Conservation (phyloP, 2,113 vertebrate species). For the Crotalus tigris region DNA sequence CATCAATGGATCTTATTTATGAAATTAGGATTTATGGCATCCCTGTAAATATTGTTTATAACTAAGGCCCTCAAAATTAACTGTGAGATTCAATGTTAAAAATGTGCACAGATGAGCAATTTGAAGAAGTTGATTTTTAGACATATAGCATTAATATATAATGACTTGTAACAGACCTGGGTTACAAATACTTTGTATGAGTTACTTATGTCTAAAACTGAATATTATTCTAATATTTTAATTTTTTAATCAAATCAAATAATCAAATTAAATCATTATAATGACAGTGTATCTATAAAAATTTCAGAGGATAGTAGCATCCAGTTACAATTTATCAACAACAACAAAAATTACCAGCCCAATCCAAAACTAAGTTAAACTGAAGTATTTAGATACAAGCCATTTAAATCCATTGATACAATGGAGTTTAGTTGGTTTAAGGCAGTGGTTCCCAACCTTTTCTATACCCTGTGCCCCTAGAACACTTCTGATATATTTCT, state of each 20-base stretch:
- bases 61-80: not conserved
- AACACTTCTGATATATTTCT: too few species aligned
- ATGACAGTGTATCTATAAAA: not conserved
- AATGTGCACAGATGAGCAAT: not conserved
- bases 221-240: not conserved
- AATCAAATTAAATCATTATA: not conserved
- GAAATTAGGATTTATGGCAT: not conserved
- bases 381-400: not conserved
- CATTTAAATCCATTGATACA: not conserved
- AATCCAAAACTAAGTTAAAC: not conserved
- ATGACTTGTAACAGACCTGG: not conserved
- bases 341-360: not conserved
- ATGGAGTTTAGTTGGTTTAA: not conserved
- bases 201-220: not conserved
- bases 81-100: not conserved
- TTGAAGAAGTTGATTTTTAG: not conserved
- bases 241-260: not conserved
- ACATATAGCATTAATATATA: rapidly evolving
- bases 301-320: not conserved
- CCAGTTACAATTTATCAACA: not conserved
- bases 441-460: too few species aligned
- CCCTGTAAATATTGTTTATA: slow-evolving; percentile 10
- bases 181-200: not conserved
- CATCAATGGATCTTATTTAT: not conserved
- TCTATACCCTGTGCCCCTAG: too few species aligned